Conservation (phyloP, 2,888 invertebrate genomes). For the Allygus modestus region DNA sequence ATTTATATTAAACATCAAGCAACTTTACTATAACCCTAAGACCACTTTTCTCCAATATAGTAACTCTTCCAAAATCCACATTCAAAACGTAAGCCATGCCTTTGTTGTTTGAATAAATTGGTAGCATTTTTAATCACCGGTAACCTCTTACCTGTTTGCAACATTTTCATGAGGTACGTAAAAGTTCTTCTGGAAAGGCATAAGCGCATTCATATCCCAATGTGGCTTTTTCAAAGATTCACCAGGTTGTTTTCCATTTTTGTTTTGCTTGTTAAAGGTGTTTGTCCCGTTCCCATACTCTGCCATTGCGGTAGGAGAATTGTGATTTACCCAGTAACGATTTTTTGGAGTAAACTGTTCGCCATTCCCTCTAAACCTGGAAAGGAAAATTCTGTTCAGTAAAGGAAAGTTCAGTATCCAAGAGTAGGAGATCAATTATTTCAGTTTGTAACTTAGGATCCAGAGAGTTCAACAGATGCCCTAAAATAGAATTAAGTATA, state of each 20-base stretch:
- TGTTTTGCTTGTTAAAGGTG: constrained; percentile 47
- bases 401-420: neutral
- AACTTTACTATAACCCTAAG: too few species aligned
- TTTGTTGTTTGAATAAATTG: too few species aligned
- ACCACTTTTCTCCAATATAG: too few species aligned
- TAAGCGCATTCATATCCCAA: constrained; percentile 88
- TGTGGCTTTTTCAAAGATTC: constrained; percentile 86
- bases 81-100: too few species aligned
- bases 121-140: too few species aligned
- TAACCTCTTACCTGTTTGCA: constrained; percentile 77
- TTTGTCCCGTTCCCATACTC: constrained; percentile 51
- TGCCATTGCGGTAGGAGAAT: constrained; percentile 28
- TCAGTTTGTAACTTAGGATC: neutral
- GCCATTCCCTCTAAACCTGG: constrained; percentile 62
- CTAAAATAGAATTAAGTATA: too few species aligned
- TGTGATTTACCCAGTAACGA: constrained; percentile 63
- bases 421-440: neutral
- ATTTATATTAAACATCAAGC: too few species aligned
- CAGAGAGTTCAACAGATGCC: too few species aligned
- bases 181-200: constrained; percentile 94
- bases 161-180: constrained; percentile 90
- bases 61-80: too few species aligned
- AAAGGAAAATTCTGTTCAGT: neutral
- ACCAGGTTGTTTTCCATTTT: constrained; percentile 85
- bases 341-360: constrained; percentile 61